Conservation (phyloP, 2,797 vertebrate genomes). For the Lemur catta region DNA sequence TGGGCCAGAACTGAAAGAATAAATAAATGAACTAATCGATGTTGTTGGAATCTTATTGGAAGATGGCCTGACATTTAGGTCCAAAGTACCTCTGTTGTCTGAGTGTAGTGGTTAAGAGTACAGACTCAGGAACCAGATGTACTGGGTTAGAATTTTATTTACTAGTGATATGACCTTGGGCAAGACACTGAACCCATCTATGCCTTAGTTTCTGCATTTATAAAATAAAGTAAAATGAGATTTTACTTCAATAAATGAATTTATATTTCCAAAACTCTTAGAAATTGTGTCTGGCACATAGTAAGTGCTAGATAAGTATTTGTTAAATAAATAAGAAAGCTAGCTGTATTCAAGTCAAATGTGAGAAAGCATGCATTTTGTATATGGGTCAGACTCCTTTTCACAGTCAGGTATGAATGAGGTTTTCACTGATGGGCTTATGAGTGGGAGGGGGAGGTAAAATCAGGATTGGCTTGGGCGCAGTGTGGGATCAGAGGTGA, state of each 20-base stretch:
- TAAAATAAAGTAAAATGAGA: not conserved
- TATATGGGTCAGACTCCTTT: not conserved
- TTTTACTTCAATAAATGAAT: not conserved
- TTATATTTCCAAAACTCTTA: constrained; percentile 9
- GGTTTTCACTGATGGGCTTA: not conserved
- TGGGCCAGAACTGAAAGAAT: not conserved
- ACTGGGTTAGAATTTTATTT: not conserved
- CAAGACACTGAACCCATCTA: not conserved
- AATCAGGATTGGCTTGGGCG: not conserved
- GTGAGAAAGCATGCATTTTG: not conserved
- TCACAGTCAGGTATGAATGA: not conserved
- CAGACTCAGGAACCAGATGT: not conserved
- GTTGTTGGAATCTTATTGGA: not conserved
- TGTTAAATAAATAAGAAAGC: not conserved
- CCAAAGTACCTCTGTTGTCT: not conserved
- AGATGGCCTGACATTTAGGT: not conserved
- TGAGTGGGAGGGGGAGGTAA: not conserved
- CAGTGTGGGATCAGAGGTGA: not conserved
- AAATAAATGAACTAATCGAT: not conserved
- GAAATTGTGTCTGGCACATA: not conserved
- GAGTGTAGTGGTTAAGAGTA: not conserved
- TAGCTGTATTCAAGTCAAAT: not conserved
- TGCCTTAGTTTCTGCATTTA: not conserved
- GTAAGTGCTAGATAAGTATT: not conserved
- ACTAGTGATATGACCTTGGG: not conserved